Percentiles rank a stretch among this genome's conserved stretches.
These are phyloP conservation scores for Perca flavescens DNA, from an alignment of 2,113 vertebrate genomes.

Conservation along the genomic window DNA sequence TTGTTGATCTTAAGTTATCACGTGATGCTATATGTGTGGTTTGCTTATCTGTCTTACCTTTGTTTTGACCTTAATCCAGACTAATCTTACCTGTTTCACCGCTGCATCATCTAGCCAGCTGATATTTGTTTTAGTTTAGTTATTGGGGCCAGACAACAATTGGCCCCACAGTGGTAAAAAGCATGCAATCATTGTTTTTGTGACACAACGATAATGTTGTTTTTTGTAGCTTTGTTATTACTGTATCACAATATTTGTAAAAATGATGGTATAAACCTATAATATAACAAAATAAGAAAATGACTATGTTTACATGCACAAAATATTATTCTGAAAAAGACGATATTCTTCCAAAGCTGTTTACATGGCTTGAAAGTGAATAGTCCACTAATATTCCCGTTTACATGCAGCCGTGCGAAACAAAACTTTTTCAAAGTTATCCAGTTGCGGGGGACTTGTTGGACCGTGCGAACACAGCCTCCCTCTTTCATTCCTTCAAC, in stretches of 20 bases:
- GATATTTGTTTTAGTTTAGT: not conserved
- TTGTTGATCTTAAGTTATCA: not conserved
- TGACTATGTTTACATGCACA: no score
- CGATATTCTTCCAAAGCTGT: no score
- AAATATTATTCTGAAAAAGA: no score
- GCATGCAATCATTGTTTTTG: not conserved
- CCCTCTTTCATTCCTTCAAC: no score
- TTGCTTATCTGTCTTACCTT: not conserved
- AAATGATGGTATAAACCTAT: not conserved
- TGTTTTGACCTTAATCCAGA: conserved; percentile 2
- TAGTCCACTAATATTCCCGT: no score
- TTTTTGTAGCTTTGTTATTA: not conserved
- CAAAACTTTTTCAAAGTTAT: no score
- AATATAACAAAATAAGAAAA: not conserved
- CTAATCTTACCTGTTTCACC: not conserved
- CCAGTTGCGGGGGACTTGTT: no score
- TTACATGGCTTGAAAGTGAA: no score
- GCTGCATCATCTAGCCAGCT: not conserved
- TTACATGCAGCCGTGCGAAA: no score
- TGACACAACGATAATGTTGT: not conserved
- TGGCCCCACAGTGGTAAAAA: not conserved
- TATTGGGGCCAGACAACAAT: not conserved
- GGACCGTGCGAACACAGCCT: no score
- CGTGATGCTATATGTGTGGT: not conserved
- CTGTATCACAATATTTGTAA: not conserved